Conservation (phyloP, 1,140 invertebrate genomes). For the Aphaenogaster rudis region DNA sequence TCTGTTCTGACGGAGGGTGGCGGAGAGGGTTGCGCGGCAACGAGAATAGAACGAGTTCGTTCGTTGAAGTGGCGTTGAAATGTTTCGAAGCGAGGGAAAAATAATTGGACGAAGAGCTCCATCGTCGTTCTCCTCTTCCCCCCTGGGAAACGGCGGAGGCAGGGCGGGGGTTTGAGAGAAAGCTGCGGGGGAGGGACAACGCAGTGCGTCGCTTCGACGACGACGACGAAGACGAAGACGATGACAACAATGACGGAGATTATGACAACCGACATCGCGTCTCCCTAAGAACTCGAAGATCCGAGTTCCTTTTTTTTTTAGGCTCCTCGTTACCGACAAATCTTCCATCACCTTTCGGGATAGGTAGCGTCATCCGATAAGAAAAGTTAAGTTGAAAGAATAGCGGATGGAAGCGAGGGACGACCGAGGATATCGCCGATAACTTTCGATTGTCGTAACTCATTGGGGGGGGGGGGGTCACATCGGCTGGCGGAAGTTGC, state of each 20-base stretch:
- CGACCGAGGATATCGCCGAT: constrained; percentile 36
- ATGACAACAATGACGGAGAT: not conserved
- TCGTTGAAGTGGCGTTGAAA: constrained; percentile 83
- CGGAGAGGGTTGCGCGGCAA: constrained; percentile 72
- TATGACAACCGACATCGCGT: constrained; percentile 14
- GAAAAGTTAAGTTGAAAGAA: constrained; percentile 58
- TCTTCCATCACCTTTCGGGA: constrained; percentile 44
- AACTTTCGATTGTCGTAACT: constrained; percentile 59
- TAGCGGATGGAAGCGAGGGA: not conserved
- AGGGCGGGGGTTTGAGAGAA: not conserved
- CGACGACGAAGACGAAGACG: not conserved
- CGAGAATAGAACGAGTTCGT: constrained; percentile 80
- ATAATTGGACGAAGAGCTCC: constrained; percentile 85
- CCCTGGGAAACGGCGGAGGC: constrained; percentile 14
- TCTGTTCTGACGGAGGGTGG: constrained; percentile 48
- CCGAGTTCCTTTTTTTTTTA: constrained; percentile 65
- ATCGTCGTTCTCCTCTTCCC: constrained; percentile 77
- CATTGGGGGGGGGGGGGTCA: not conserved
- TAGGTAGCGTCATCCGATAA: constrained; percentile 60
- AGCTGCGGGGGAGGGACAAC: not conserved
- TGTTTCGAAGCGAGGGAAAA: constrained; percentile 84
- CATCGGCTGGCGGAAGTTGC: constrained; percentile 24
- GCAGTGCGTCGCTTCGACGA: constrained; percentile 42
- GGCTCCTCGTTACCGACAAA: constrained; percentile 79
- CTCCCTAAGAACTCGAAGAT: constrained; percentile 23